Conservation (phyloP, 2,888 invertebrate species). For the Drosophila seclusa region DNA sequence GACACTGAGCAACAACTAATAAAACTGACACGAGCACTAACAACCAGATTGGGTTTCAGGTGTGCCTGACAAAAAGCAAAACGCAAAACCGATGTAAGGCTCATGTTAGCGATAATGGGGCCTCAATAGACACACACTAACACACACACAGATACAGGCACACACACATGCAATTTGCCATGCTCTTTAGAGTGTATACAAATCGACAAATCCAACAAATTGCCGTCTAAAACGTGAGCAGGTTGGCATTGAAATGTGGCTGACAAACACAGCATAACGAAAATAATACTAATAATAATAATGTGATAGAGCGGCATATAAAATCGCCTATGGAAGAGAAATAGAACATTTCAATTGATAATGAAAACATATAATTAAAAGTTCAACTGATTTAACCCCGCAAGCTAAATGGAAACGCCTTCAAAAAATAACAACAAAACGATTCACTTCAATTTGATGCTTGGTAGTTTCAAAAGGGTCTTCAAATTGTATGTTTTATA, state of each 20-base stretch:
- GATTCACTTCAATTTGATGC: constrained; percentile 28
- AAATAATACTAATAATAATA: constrained; percentile 22
- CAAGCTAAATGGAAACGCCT: constrained; percentile 59
- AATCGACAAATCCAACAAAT: constrained; percentile 65
- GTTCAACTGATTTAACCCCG: constrained; percentile 72
- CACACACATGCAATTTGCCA: constrained; percentile 52
- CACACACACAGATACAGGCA: background rate
- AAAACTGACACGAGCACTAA: constrained; percentile 25
- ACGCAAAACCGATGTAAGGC: constrained; percentile 44
- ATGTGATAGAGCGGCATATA: constrained; percentile 30
- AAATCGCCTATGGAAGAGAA: constrained; percentile 22
- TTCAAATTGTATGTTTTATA: constrained; percentile 4
- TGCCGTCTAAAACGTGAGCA: constrained; percentile 71
- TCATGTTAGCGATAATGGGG: constrained; percentile 53
- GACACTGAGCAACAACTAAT: constrained; percentile 54
- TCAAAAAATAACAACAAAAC: constrained; percentile 31
- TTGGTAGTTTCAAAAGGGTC: constrained; percentile 16
- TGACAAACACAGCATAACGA: constrained; percentile 39
- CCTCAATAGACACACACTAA: constrained; percentile 12
- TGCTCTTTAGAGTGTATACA: constrained; percentile 71
- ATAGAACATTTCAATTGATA: constrained; percentile 74
- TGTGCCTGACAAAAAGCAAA: constrained; percentile 52
- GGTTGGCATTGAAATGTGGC: constrained; percentile 72
- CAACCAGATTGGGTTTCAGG: constrained; percentile 44
- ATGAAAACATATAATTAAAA: constrained; percentile 72